These are phyloP conservation scores for Eutrigla gurnardus DNA, from an alignment of 2,797 vertebrate species.

Conservation along the genomic window DNA sequence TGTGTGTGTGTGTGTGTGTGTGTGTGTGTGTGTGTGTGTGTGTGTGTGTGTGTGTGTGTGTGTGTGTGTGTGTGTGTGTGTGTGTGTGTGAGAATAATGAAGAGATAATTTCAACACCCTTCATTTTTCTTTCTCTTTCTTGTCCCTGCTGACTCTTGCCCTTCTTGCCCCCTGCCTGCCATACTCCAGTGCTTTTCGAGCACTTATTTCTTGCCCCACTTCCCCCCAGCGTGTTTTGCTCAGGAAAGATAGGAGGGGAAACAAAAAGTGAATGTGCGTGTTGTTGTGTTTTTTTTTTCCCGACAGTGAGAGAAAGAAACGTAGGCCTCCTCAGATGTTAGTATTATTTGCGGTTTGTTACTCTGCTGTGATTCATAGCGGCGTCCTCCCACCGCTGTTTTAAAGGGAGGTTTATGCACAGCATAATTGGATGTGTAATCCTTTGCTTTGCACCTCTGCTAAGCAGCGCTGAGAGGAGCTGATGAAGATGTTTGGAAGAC, in stretches of 20 bases:
- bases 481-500: conserved; percentile 74
- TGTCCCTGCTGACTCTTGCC: conserved; percentile 38
- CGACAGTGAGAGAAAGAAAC: conserved; percentile 29
- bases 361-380: conserved; percentile 60
- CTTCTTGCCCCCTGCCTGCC: conserved; percentile 52
- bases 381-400: conserved; percentile 63
- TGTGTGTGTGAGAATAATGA: conserved; percentile 68
- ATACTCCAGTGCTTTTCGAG: conserved; percentile 71
- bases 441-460: conserved; percentile 70
- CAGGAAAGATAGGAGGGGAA: conserved; percentile 35
- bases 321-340: conserved; percentile 46
- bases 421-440: conserved; percentile 74
- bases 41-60: conserved; percentile 15
- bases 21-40: too few species aligned
- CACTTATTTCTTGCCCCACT: conserved; percentile 75
- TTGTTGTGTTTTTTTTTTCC: conserved; percentile 13
- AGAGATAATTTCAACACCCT: conserved; percentile 72
- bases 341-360: conserved; percentile 64
- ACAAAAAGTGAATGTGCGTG: conserved; percentile 3
- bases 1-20: conserved; percentile 24
- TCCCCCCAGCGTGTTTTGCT: conserved; percentile 71
- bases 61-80: not conserved
- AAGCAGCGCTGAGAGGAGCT: conserved; percentile 66
- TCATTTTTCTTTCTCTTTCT: conserved; percentile 35
- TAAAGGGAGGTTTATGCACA: conserved; percentile 56